Conservation (phyloP, 2,113 vertebrate species). For the Odocoileus hemionus region DNA sequence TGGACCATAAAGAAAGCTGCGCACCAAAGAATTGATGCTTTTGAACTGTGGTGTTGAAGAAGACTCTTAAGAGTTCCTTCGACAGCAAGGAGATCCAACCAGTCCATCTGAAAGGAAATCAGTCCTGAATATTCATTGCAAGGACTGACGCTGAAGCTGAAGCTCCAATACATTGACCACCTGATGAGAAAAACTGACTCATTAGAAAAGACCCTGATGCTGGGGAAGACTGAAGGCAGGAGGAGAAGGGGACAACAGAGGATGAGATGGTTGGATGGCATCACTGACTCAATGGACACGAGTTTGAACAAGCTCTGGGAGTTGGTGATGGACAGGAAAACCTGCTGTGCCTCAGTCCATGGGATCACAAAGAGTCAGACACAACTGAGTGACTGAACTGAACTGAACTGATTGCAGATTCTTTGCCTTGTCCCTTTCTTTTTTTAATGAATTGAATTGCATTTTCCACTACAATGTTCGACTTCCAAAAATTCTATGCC, state of each 20-base stretch:
- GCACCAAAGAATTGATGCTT: rapidly evolving
- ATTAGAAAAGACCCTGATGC: not conserved
- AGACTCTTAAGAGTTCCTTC: not conserved
- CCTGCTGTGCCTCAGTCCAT: not conserved
- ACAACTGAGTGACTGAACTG: not conserved
- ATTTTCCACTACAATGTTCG: not conserved
- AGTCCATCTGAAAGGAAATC: not conserved
- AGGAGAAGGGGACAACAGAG: not conserved
- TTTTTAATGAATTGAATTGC: not conserved
- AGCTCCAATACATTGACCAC: not conserved
- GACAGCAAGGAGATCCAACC: not conserved
- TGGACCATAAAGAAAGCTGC: not conserved
- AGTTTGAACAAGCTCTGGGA: not conserved
- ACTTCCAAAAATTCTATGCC: not conserved
- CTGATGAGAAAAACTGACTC: not conserved
- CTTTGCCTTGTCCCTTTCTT: not conserved
- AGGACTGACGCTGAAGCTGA: rapidly evolving
- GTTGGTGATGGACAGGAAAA: not conserved
- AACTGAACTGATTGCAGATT: not conserved
- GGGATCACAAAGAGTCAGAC: rapidly evolving
- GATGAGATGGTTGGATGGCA: not conserved
- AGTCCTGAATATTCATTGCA: not conserved
- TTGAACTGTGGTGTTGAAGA: not conserved
- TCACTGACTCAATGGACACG: rapidly evolving
- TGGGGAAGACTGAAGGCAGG: not conserved